Conservation (phyloP, 2,888 invertebrate species). For the Eupsilia transversa region DNA sequence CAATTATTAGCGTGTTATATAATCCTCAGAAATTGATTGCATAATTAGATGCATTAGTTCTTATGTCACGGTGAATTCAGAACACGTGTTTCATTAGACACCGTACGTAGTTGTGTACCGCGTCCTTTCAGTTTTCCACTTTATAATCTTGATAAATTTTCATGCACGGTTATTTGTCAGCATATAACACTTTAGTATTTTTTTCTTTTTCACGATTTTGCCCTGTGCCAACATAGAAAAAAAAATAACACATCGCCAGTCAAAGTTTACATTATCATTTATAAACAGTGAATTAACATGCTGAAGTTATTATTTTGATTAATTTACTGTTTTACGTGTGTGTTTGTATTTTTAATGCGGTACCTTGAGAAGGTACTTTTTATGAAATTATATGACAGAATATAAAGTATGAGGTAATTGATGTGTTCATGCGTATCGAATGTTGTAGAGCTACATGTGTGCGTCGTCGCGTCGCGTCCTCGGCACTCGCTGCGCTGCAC, state of each 20-base stretch:
- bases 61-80: conserved; percentile 59
- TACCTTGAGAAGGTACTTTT: conserved; percentile 53
- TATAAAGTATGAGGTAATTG: conserved; percentile 60
- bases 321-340: conserved; percentile 41
- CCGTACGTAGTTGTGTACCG: conserved; percentile 43
- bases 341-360: conserved; percentile 56
- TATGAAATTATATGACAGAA: conserved; percentile 57
- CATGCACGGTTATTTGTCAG: conserved; percentile 44
- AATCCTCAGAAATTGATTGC: conserved; percentile 56
- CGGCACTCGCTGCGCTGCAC: conserved; percentile 16
- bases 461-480: conserved; percentile 1
- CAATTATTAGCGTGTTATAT: conserved; percentile 30
- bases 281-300: conserved; percentile 48
- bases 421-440: conserved; percentile 59
- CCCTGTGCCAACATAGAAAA: conserved; percentile 31
- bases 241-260: conserved; percentile 40
- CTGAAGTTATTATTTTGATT: conserved; percentile 57
- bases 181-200: conserved; percentile 38
- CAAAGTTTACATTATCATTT: conserved; percentile 52
- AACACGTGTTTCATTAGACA: conserved; percentile 65
- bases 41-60: conserved; percentile 66
- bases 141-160: conserved; percentile 50
- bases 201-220: conserved; percentile 16
- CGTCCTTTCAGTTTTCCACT: conserved; percentile 41
- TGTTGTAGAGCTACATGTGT: conserved; percentile 44